Conservation (phyloP, 2,113 vertebrate genomes). For the Epinephelus cyanopodus region DNA sequence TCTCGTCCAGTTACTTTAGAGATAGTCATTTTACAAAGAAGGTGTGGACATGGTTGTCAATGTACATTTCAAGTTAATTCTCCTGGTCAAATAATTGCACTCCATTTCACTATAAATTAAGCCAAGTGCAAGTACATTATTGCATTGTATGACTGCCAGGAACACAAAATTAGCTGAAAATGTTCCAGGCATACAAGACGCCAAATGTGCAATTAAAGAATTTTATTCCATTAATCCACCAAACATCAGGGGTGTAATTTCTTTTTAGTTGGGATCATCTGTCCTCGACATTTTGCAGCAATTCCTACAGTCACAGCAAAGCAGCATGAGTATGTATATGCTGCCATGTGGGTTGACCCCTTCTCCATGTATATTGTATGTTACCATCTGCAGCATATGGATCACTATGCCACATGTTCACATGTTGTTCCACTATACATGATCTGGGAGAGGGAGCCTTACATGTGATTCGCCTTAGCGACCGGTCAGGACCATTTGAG, state of each 20-base stretch:
- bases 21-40: no score
- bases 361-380: constrained; percentile 68
- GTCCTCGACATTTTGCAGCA: neutral
- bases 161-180: neutral
- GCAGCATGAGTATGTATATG: constrained; percentile 23
- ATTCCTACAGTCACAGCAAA: constrained; percentile 16
- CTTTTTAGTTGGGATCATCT: neutral
- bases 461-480: constrained; percentile 4
- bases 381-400: constrained; percentile 58
- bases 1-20: no score
- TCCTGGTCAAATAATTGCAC: neutral
- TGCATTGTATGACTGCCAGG: neutral
- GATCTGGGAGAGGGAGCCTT: constrained; percentile 6
- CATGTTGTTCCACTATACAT: constrained; percentile 36
- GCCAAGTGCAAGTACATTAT: neutral
- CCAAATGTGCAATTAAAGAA: neutral
- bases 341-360: constrained; percentile 36
- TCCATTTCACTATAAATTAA: neutral
- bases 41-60: neutral
- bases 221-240: neutral
- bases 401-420: constrained; percentile 48
- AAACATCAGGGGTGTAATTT: neutral
- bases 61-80: neutral
- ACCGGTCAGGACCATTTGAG: neutral
- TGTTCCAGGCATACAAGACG: neutral